phyloP scores from a whole-genome alignment of 2,113 vertebrate genomes.

The Rattus rattus region DNA sequence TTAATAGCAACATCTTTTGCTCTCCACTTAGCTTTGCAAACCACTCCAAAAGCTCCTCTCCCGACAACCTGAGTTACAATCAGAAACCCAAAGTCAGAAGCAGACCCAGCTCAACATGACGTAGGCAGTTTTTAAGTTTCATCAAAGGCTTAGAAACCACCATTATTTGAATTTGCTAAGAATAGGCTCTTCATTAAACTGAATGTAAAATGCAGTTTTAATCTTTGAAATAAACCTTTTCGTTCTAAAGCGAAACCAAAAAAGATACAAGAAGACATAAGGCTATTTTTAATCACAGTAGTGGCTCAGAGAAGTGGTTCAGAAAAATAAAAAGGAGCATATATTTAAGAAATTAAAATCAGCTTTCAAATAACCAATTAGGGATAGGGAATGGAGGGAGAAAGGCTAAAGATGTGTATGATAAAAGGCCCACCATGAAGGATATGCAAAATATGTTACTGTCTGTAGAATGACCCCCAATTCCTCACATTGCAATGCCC shows the following conservation, averaged over 20 bases:
- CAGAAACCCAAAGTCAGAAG: conserved; percentile 54
- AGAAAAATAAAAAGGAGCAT: conserved; percentile 37
- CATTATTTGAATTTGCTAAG: neutral
- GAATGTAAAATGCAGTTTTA: conserved; percentile 32
- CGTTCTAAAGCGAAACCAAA: conserved; percentile 29
- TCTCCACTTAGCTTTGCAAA: conserved; percentile 99
- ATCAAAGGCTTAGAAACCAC: conserved; percentile 8
- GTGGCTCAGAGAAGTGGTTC: neutral
- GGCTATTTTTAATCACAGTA: neutral
- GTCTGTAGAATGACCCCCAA: neutral
- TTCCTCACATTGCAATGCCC: neutral
- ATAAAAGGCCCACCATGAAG: neutral
- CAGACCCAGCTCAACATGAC: neutral
- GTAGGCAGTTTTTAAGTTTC: conserved; percentile 25
- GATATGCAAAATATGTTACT: neutral
- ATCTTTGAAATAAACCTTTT: neutral
- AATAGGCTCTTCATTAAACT: conserved; percentile 30
- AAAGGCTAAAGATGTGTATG: conserved; percentile 29
- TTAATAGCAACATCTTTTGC: conserved; percentile 99
- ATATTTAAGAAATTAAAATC: conserved; percentile 50
- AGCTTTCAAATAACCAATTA: conserved; percentile 48
- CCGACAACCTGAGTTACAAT: conserved; percentile 94
- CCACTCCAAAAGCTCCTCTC: conserved; percentile 98
- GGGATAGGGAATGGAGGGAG: neutral
- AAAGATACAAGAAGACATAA: neutral